These are phyloP conservation scores for Caenorhabditis tropicalis DNA, from an alignment of 1,140 invertebrate species.

Conservation along the genomic window DNA sequence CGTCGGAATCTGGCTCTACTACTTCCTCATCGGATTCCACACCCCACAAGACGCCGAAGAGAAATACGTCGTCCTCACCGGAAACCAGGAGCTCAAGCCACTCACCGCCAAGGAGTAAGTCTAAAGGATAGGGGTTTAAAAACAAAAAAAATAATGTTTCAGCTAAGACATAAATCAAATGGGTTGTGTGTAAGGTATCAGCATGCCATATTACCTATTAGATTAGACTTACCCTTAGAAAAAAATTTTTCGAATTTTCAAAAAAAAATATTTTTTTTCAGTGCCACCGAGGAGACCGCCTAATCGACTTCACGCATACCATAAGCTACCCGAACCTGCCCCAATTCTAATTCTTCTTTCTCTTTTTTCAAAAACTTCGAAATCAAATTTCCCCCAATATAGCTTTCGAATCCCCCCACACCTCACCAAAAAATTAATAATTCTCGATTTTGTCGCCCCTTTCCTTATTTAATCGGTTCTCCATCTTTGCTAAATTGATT, in stretches of 20 bases:
- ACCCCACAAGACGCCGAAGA: slow-evolving; percentile 70
- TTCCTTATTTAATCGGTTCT: too few relatives aligned
- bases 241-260: neutral
- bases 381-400: neutral
- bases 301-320: neutral
- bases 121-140: neutral
- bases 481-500: too few relatives aligned
- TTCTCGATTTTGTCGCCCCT: neutral
- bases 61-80: slow-evolving; percentile 55
- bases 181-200: too few relatives aligned
- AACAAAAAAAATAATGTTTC: neutral
- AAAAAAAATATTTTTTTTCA: too few relatives aligned
- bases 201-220: too few relatives aligned
- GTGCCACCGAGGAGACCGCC: neutral
- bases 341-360: neutral
- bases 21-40: slow-evolving; percentile 78
- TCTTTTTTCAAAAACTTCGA: neutral
- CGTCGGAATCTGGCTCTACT: slow-evolving; percentile 74
- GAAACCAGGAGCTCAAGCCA: slow-evolving; percentile 54
- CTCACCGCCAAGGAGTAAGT: slow-evolving; percentile 55
- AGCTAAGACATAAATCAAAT: neutral
- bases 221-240: neutral
- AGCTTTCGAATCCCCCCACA: slow-evolving; percentile 10
- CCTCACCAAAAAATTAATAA: neutral
- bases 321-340: slow-evolving; percentile 1